Evolutionary conservation across 2,113 vertebrate genomes (phyloP), one percentile per base, ranked within the genome.

Genomic region (Theropithecus gelada): DNA sequence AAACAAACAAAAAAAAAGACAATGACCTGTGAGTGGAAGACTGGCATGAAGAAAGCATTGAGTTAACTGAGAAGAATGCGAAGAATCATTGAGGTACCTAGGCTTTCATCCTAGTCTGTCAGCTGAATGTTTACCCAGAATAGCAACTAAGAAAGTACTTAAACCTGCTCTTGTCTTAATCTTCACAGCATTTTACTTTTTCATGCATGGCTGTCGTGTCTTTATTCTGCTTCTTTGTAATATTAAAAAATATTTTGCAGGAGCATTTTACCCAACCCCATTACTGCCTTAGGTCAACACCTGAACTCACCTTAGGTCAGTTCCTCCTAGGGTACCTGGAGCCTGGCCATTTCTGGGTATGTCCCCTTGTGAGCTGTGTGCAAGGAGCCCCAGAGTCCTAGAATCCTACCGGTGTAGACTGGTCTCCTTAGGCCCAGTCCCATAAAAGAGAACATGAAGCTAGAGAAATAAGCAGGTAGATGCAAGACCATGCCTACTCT

Each of bases 141-240:
- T 5, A 75, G 20, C 25, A 75, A 88, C 88, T 40, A 55, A 55
- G 68, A 72, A 27, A 80, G 23, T 88, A 9, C 68, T 80, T n/a
- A 81, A 95, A 93, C 22, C 30, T 92, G 17, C 32, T 70, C 57
- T 85, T 85, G 27, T 85, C 57, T 88, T 80, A 27, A 84, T 91
- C 35, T n/a, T 88, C 35, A 38, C 23, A 76, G 64, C 66, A 95
- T 91, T 75, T 88, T 96, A 78, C n/a, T 86, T 89, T 88, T 70
- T 23, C 38, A 85, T 1, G 0, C 12, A 32, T 30, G 30, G 5
- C 27, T 32, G 27, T 64, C 27, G 4, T 75, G 23, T 61, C 52
- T 79, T 97, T 38, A 88, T 68, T 55, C 55, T 57, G 52, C 70
- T 70, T 90, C 57, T 96, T 90, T 79, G 27, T 14, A 32, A 64